These are phyloP conservation scores for Podilymbus podiceps DNA, from an alignment of 2,113 vertebrate genomes.

Conservation along the genomic window DNA sequence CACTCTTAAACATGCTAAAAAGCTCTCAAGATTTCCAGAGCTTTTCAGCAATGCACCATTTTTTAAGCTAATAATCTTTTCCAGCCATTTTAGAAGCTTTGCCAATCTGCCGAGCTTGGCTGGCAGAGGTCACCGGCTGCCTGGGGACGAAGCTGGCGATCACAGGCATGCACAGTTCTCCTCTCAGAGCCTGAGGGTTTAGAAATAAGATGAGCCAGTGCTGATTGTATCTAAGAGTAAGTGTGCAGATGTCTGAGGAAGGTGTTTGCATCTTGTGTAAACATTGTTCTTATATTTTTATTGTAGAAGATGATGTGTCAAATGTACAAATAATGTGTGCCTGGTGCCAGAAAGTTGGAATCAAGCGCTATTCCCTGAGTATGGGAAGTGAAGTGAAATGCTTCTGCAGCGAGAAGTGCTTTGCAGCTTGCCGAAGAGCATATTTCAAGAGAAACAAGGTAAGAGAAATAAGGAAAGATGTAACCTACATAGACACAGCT, in stretches of 20 bases:
- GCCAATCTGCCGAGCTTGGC: background rate
- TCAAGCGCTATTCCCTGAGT: conserved; percentile 98
- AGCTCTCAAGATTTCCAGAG: background rate
- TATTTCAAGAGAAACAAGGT: conserved; percentile 99
- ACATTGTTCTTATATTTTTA: conserved; percentile 79
- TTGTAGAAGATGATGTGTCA: conserved; percentile 94
- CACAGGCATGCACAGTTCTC: background rate
- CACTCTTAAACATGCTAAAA: background rate
- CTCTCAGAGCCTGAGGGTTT: background rate
- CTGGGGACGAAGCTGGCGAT: background rate
- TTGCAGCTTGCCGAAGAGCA: conserved; percentile 96
- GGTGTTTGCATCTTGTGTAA: conserved; percentile 75
- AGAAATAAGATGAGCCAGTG: background rate
- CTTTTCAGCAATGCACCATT: conserved; percentile 21
- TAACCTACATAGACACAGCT: conserved; percentile 16
- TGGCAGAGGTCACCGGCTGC: background rate
- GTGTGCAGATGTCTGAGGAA: conserved; percentile 64
- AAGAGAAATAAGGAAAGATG: conserved; percentile 73
- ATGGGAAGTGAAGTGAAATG: conserved; percentile 99
- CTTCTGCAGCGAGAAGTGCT: conserved; percentile 99
- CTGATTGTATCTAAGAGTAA: conserved; percentile 29
- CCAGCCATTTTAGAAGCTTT: conserved; percentile 25
- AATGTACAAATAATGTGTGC: conserved; percentile 99
- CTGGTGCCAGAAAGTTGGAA: conserved; percentile 99
- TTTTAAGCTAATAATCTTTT: conserved; percentile 42